phyloP scores from a whole-genome alignment of 2,113 vertebrate genomes.

The Festucalex cinctus region DNA sequence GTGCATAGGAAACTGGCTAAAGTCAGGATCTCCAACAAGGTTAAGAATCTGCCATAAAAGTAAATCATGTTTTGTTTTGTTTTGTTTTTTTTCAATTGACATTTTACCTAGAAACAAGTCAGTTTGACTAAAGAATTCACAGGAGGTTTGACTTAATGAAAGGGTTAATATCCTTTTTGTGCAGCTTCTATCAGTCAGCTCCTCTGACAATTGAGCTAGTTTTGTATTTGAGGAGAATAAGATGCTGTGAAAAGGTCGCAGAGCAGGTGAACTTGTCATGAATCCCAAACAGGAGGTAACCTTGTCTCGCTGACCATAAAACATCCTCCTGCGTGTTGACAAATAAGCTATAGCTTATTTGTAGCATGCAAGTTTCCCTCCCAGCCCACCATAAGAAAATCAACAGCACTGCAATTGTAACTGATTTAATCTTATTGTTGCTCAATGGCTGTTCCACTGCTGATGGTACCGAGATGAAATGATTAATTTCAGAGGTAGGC shows the following conservation, averaged over 20 bases:
- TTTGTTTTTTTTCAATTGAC: too few species aligned
- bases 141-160: conserved; percentile 64
- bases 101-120: conserved; percentile 49
- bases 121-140: conserved; percentile 57
- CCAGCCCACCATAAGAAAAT: conserved; percentile 3
- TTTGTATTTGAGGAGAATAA: conserved; percentile 45
- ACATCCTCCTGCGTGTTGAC: conserved; percentile 33
- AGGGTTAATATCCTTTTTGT: conserved; percentile 55
- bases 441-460: conserved; percentile 18
- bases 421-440: conserved; percentile 21
- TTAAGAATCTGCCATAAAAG: too few species aligned
- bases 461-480: conserved; percentile 27
- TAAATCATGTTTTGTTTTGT: too few species aligned
- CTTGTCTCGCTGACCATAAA: conserved; percentile 37
- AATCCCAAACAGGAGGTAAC: conserved; percentile 46
- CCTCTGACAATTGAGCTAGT: conserved; percentile 48
- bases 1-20: too few species aligned
- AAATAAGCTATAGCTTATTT: conserved; percentile 23
- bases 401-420: conserved; percentile 6
- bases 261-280: conserved; percentile 38
- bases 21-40: too few species aligned
- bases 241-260: conserved; percentile 44
- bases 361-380: conserved; percentile 16
- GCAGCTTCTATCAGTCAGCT: conserved; percentile 47
- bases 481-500: conserved; percentile 43